Conservation (phyloP, 1,140 invertebrate species). For the Periplaneta americana region DNA sequence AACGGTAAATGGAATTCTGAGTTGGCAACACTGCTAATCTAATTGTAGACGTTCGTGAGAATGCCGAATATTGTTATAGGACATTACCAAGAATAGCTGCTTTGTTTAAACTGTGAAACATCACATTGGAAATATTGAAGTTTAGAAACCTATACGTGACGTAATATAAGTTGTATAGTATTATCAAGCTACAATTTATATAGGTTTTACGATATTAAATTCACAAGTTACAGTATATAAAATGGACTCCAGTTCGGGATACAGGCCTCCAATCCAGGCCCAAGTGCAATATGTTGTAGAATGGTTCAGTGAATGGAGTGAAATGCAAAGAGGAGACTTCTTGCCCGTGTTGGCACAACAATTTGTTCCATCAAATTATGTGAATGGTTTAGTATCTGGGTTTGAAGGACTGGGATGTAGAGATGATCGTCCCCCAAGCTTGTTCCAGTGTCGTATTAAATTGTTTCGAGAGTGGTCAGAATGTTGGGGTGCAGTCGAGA, state of each 20-base stretch:
- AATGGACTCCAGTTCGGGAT: slow-evolving; percentile 10
- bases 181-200: no score
- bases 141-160: no score
- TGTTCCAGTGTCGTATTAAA: slow-evolving; percentile 86
- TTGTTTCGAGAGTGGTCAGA: slow-evolving; percentile 81
- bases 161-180: no score
- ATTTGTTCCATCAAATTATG: slow-evolving; percentile 49
- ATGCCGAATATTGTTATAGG: no score
- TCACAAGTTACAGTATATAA: no score
- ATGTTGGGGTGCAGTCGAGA: slow-evolving; percentile 72
- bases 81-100: no score
- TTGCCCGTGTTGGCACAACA: slow-evolving; percentile 68
- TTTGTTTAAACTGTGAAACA: no score
- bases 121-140: no score
- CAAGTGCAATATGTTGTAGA: slow-evolving; percentile 73
- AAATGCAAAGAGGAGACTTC: slow-evolving; percentile 80
- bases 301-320: slow-evolving; percentile 88
- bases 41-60: no score
- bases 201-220: no score
- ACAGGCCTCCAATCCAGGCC: slow-evolving; percentile 36
- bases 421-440: slow-evolving; percentile 62
- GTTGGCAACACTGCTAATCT: no score
- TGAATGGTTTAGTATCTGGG: slow-evolving; percentile 67
- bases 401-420: slow-evolving; percentile 38
- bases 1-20: no score